These are phyloP conservation scores for Bellardia bayeri DNA, from an alignment of 2,888 invertebrate species.

Conservation along the genomic window DNA sequence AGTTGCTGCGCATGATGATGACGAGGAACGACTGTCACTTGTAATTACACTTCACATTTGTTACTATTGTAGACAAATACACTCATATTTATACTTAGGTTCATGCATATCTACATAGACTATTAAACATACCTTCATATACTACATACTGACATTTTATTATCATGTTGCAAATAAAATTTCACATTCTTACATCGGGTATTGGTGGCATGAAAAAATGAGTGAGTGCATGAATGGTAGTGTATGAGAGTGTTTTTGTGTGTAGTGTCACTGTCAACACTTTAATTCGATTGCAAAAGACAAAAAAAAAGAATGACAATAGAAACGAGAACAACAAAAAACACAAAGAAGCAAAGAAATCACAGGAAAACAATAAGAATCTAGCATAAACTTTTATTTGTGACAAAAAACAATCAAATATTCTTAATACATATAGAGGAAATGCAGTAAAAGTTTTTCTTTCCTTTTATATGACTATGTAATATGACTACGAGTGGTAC, in stretches of 20 bases:
- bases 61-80: conserved; percentile 66
- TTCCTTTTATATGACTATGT: not conserved
- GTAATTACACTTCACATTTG: conserved; percentile 74
- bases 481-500: not conserved
- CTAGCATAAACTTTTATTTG: conserved; percentile 50
- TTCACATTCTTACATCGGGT: conserved; percentile 17
- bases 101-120: not conserved
- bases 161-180: conserved; percentile 65
- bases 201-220: conserved; percentile 30
- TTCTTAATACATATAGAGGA: conserved; percentile 52
- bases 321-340: conserved; percentile 39
- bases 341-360: conserved; percentile 39
- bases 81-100: conserved; percentile 17
- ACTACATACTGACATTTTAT: conserved; percentile 51
- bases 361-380: conserved; percentile 64
- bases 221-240: conserved; percentile 25
- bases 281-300: conserved; percentile 70
- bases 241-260: conserved; percentile 54
- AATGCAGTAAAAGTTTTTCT: conserved; percentile 58
- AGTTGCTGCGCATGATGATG: conserved; percentile 29
- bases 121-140: conserved; percentile 37
- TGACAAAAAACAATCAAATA: conserved; percentile 48
- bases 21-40: conserved; percentile 71
- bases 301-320: conserved; percentile 30
- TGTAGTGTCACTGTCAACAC: conserved; percentile 73